Evolutionary conservation across 2,113 vertebrate species (phyloP).

Genomic region (Tamias sibiricus): DNA sequence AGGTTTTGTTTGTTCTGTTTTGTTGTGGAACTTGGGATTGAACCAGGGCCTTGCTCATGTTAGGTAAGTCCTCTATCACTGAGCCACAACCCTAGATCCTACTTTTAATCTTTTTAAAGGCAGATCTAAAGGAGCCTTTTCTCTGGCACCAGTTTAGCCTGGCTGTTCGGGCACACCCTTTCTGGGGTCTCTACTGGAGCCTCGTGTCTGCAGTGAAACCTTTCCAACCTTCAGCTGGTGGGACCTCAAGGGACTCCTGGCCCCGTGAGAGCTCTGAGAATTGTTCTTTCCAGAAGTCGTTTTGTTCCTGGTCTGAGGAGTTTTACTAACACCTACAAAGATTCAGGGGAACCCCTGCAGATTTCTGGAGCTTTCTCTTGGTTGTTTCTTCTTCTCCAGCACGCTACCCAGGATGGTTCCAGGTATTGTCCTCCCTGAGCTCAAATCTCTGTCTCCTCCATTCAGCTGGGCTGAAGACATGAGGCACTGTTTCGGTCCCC

Average conservation of each 20-base stretch:
- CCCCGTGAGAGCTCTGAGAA: not conserved
- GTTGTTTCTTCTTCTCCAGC: not conserved
- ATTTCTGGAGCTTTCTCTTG: not conserved
- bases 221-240: not conserved
- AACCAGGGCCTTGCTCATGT: too few species aligned
- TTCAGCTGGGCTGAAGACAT: not conserved
- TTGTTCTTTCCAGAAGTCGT: slow-evolving; percentile 9
- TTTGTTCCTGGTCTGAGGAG: not conserved
- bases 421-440: not conserved
- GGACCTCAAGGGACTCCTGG: not conserved
- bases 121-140: not conserved
- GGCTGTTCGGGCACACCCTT: not conserved
- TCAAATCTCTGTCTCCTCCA: not conserved
- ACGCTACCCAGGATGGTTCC: not conserved
- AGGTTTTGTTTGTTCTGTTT: too few species aligned
- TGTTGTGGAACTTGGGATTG: too few species aligned
- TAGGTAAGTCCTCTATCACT: too few species aligned
- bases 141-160: not conserved
- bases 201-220: not conserved
- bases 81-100: too few species aligned
- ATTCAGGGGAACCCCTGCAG: not conserved
- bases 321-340: not conserved
- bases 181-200: not conserved
- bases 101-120: slow-evolving; percentile 20
- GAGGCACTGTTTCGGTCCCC: not conserved